Conservation (phyloP, 2,888 invertebrate species). For the Idaea aversata region DNA sequence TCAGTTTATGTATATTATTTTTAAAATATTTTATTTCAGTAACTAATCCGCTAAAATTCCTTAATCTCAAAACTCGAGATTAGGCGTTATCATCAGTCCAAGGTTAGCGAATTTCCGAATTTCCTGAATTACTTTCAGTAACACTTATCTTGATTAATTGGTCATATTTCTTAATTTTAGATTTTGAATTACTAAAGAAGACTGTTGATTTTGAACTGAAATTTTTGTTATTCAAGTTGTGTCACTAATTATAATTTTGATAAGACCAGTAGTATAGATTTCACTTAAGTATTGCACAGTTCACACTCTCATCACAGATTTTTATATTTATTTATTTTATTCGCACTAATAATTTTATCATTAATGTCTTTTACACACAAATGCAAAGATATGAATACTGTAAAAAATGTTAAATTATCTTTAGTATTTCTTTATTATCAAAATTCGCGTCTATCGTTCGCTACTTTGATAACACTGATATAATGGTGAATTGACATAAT, state of each 20-base stretch:
- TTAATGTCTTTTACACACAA: neutral
- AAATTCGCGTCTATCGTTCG: constrained; percentile 47
- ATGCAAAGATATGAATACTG: constrained; percentile 23
- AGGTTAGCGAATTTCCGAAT: constrained; percentile 13
- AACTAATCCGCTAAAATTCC: neutral
- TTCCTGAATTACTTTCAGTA: neutral
- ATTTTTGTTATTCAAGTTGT: neutral
- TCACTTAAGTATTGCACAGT: neutral
- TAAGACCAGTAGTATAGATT: neutral
- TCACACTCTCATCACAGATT: neutral
- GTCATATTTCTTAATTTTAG: constrained; percentile 4
- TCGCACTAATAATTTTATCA: neutral
- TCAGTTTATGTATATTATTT: neutral
- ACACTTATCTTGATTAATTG: constrained; percentile 24
- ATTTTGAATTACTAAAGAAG: neutral
- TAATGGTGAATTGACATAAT: constrained; percentile 34
- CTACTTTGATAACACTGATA: constrained; percentile 38
- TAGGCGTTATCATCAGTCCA: constrained; percentile 13
- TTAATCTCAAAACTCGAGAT: constrained; percentile 4
- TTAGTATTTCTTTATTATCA: constrained; percentile 53
- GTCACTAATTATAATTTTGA: neutral
- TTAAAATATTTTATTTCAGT: neutral
- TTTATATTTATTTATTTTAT: neutral
- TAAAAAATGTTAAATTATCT: constrained; percentile 37
- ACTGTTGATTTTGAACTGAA: neutral